Conservation (phyloP, 2,797 vertebrate genomes). For the Philypnodon macrostomus region DNA sequence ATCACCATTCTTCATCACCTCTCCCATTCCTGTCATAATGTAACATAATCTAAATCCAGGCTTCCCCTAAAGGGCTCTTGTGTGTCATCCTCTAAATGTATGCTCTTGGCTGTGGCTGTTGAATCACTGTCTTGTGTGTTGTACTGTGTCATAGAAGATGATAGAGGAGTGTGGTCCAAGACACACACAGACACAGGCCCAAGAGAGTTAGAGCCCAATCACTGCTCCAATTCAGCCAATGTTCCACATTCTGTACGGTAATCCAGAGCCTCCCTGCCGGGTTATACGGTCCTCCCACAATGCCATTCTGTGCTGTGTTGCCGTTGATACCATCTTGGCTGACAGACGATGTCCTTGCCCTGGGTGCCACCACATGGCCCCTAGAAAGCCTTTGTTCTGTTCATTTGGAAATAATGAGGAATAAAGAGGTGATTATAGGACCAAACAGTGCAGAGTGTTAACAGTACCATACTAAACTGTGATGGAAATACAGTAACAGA, state of each 20-base stretch:
- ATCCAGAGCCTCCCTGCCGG: slow-evolving; percentile 19
- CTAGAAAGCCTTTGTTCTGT: slow-evolving; percentile 22
- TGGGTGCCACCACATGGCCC: background rate
- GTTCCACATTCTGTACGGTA: slow-evolving; percentile 10
- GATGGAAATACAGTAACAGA: no score
- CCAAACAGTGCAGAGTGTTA: background rate
- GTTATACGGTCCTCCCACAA: slow-evolving; percentile 25
- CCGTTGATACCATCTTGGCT: slow-evolving; percentile 15
- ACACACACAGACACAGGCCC: slow-evolving; percentile 63
- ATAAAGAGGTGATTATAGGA: slow-evolving; percentile 4
- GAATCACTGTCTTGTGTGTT: slow-evolving; percentile 32
- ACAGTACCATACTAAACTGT: no score
- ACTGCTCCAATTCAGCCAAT: slow-evolving; percentile 31
- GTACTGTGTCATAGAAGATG: slow-evolving; percentile 64
- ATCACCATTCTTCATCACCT: slow-evolving; percentile 18
- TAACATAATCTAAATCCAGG: slow-evolving; percentile 31
- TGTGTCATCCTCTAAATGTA: slow-evolving; percentile 49
- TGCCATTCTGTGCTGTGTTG: slow-evolving; percentile 20
- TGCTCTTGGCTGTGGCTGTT: slow-evolving; percentile 32
- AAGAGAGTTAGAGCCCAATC: slow-evolving; percentile 63
- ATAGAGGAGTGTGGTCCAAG: slow-evolving; percentile 58
- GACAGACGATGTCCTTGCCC: slow-evolving; percentile 23
- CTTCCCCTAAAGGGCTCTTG: slow-evolving; percentile 24
- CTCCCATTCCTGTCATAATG: no score
- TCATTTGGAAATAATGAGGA: slow-evolving; percentile 16